phyloP scores from a whole-genome alignment of 2,888 invertebrate species.

The Pecten maximus region DNA sequence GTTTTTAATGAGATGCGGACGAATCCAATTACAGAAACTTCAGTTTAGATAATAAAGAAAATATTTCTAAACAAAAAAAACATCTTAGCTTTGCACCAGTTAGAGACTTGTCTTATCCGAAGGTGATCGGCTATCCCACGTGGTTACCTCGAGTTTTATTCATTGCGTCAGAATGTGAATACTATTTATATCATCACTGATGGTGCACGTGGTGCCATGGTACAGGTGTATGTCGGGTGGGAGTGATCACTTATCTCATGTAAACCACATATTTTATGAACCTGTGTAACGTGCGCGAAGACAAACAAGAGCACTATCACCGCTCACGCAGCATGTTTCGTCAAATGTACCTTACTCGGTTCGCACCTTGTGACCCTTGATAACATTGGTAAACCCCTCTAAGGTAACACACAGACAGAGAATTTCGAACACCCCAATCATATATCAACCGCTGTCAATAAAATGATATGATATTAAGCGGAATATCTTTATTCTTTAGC shows the following conservation, averaged over 20 bases:
- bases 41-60: neutral
- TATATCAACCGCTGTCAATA: neutral
- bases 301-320: neutral
- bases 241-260: neutral
- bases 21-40: neutral
- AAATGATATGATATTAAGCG: neutral
- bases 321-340: neutral
- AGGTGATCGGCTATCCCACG: neutral
- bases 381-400: neutral
- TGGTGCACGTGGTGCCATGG: neutral
- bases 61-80: neutral
- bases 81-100: neutral
- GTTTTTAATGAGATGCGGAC: neutral
- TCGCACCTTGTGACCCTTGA: neutral
- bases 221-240: neutral
- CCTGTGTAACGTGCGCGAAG: neutral
- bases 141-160: neutral
- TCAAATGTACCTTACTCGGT: neutral
- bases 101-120: neutral
- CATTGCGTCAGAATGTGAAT: neutral
- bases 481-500: too few species aligned
- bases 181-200: neutral
- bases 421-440: neutral
- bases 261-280: neutral
- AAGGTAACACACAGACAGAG: neutral